Percentiles rank a stretch among this genome's conserved stretches.
These are phyloP conservation scores for Drosophila kepulauana DNA, from an alignment of 1,140 invertebrate genomes.

Conservation along the genomic window DNA sequence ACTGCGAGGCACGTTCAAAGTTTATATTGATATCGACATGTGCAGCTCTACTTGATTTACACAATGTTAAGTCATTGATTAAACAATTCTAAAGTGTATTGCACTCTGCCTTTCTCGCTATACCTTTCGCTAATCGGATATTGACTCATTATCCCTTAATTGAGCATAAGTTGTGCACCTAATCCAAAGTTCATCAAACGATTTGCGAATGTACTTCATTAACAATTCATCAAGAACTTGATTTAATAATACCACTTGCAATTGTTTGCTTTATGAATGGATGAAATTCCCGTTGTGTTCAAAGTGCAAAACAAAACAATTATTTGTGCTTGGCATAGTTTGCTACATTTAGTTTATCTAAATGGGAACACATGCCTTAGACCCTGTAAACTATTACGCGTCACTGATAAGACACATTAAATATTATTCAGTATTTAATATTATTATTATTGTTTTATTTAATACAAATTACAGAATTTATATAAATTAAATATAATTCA, in stretches of 20 bases:
- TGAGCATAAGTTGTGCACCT: constrained; percentile 5
- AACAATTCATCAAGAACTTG: background rate
- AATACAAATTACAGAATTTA: no score
- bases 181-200: constrained; percentile 39
- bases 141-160: constrained; percentile 33
- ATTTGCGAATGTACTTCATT: constrained; percentile 18
- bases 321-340: constrained; percentile 48
- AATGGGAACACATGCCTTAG: constrained; percentile 26
- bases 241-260: constrained; percentile 1
- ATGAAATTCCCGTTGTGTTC: constrained; percentile 14
- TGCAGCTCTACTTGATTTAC: constrained; percentile 21
- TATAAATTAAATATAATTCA: no score
- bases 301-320: constrained; percentile 31
- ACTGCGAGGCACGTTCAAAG: constrained; percentile 12
- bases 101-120: background rate
- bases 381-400: constrained; percentile 10
- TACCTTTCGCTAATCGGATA: constrained; percentile 1
- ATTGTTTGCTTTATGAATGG: constrained; percentile 38
- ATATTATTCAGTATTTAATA: background rate
- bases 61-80: constrained; percentile 25
- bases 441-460: background rate
- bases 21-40: constrained; percentile 18
- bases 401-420: constrained; percentile 6
- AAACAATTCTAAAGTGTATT: constrained; percentile 14
- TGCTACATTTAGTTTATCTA: constrained; percentile 23